phyloP scores from a whole-genome alignment of 2,888 invertebrate species.

The Strigamia crassipes region DNA sequence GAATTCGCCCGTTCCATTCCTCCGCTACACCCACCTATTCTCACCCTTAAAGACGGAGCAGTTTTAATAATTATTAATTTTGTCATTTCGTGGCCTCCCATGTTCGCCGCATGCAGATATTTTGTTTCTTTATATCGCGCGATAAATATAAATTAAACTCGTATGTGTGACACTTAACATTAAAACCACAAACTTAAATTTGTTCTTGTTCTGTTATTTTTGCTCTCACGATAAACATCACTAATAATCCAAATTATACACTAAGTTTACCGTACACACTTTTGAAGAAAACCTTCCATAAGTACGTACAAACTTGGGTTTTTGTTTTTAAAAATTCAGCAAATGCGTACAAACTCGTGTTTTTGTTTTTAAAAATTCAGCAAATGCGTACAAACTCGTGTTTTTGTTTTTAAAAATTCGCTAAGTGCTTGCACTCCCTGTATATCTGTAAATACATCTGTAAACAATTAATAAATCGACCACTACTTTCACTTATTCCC shows the following conservation, averaged over 20 bases:
- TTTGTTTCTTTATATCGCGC: constrained; percentile 31
- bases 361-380: too few relatives aligned
- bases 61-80: constrained; percentile 40
- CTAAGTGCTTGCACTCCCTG: too few relatives aligned
- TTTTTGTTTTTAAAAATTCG: too few relatives aligned
- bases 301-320: too few relatives aligned
- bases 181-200: constrained; percentile 19
- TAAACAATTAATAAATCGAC: neutral
- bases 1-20: neutral
- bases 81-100: constrained; percentile 40
- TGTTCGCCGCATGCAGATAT: constrained; percentile 33
- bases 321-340: too few relatives aligned
- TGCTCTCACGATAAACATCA: neutral
- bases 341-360: too few relatives aligned
- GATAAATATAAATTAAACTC: constrained; percentile 24
- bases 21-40: neutral
- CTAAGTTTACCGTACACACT: too few relatives aligned
- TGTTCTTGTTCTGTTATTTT: neutral
- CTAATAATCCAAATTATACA: too few relatives aligned
- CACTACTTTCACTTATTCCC: neutral
- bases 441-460: neutral
- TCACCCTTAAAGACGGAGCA: constrained; percentile 10
- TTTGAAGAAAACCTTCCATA: too few relatives aligned
- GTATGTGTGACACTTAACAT: neutral
- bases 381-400: too few relatives aligned